Evolutionary conservation across 2,113 vertebrate genomes (phyloP).

Genomic region (Oncorhynchus masou): DNA sequence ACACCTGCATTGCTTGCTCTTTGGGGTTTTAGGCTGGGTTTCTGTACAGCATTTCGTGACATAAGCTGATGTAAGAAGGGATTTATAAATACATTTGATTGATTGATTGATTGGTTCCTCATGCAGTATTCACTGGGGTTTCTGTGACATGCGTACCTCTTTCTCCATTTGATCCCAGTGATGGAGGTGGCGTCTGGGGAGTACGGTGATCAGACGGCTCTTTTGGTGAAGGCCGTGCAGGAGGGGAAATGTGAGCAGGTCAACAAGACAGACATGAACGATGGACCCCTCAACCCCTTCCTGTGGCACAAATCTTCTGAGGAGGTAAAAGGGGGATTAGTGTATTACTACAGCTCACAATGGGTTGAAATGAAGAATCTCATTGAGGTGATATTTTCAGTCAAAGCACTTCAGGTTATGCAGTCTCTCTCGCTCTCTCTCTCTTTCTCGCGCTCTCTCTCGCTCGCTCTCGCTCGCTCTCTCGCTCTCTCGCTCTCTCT

Average conservation of each 20-base stretch:
- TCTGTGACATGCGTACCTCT: background rate
- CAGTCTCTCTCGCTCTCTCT: background rate
- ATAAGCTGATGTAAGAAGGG: too few species aligned
- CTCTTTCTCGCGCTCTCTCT: too few species aligned
- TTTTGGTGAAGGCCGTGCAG: slow-evolving; percentile 79
- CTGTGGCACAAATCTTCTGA: slow-evolving; percentile 86
- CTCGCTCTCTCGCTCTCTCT: background rate
- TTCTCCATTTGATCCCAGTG: slow-evolving; percentile 57
- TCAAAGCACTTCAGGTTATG: background rate
- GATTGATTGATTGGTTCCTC: too few species aligned
- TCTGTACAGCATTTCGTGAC: too few species aligned
- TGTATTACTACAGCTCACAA: background rate
- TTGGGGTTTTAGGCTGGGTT: too few species aligned
- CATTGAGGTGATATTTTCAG: too few species aligned
- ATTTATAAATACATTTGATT: too few species aligned
- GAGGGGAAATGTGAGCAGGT: slow-evolving; percentile 78
- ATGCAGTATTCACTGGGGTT: too few species aligned
- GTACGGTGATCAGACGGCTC: slow-evolving; percentile 80
- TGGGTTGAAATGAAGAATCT: background rate
- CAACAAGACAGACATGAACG: slow-evolving; percentile 74
- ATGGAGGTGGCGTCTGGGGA: slow-evolving; percentile 86
- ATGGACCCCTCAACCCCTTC: slow-evolving; percentile 76
- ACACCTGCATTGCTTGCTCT: too few species aligned
- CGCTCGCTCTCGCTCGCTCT: background rate
- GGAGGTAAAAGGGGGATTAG: slow-evolving; percentile 75